Evolutionary conservation across 1,140 invertebrate species (phyloP).

Genomic region (Drosophila grimshawi): DNA sequence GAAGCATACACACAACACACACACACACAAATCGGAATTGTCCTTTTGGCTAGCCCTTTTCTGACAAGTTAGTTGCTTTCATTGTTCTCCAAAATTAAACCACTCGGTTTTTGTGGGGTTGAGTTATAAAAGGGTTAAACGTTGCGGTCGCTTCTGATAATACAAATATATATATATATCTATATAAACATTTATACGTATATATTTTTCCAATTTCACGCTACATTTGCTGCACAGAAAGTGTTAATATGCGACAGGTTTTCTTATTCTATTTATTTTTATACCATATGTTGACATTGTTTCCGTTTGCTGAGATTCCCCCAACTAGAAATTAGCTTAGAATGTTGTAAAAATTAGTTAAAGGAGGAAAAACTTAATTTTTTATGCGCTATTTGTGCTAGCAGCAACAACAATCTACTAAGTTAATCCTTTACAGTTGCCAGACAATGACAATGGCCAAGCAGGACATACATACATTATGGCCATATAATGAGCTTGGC

Average conservation of each 20-base stretch:
- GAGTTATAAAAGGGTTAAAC: constrained; percentile 67
- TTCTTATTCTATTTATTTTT: constrained; percentile 3
- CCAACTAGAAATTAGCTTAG: constrained; percentile 58
- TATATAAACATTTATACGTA: constrained; percentile 2
- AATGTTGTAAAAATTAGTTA: constrained; percentile 62
- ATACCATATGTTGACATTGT: constrained; percentile 64
- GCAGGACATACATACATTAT: constrained; percentile 56
- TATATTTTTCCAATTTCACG: constrained; percentile 75
- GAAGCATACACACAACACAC: neutral
- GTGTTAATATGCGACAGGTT: constrained; percentile 75
- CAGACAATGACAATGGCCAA: constrained; percentile 41
- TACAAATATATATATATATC: constrained; percentile 30
- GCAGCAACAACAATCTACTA: constrained; percentile 55
- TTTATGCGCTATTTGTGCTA: constrained; percentile 27
- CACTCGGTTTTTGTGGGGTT: constrained; percentile 41
- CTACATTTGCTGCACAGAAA: constrained; percentile 67
- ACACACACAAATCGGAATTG: constrained; percentile 26
- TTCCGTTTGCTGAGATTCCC: neutral
- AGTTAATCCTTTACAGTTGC: constrained; percentile 65
- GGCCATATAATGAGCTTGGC: constrained; percentile 76
- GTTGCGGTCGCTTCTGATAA: constrained; percentile 40
- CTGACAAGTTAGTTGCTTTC: constrained; percentile 75
- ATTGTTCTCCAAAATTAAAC: constrained; percentile 57
- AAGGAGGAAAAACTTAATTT: constrained; percentile 65
- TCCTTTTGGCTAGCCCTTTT: constrained; percentile 29